Evolutionary conservation across 2,113 vertebrate genomes (phyloP).

Genomic region (Indicator maculatus): DNA sequence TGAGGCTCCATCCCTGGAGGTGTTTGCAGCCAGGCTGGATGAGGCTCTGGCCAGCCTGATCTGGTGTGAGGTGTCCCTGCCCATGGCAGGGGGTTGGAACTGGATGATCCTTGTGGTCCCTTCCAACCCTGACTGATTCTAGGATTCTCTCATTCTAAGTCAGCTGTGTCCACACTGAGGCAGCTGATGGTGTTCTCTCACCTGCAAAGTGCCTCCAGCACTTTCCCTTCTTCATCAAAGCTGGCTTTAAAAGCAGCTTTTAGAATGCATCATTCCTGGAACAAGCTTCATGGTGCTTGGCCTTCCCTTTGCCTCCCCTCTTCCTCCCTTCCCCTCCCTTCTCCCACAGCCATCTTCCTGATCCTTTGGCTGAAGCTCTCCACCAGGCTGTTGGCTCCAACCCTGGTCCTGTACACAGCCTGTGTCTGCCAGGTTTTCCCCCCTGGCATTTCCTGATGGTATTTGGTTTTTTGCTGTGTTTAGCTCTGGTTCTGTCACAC

Average conservation of each 20-base stretch:
- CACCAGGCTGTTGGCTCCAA: not conserved
- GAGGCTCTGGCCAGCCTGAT: no score
- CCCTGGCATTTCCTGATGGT: not conserved
- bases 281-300: not conserved
- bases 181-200: not conserved
- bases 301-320: not conserved
- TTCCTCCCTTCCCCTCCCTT: not conserved
- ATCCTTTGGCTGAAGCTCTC: not conserved
- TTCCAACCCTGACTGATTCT: no score
- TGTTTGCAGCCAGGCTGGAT: no score
- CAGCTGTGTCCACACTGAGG: not conserved
- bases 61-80: no score
- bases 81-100: no score
- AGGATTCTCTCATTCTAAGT: no score
- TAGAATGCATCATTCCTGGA: not conserved
- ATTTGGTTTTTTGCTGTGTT: slow-evolving; percentile 22
- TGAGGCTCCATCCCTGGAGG: no score
- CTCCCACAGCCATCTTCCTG: not conserved
- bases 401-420: not conserved
- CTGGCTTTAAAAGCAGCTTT: not conserved
- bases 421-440: not conserved
- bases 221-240: not conserved
- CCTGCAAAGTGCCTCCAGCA: not conserved
- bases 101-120: no score
- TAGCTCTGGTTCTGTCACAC: not conserved